A percentile compares a stretch with the other conserved stretches of the same genome.
Conservation (phyloP, 2,888 invertebrate genomes). For the Erebia epiphron region DNA sequence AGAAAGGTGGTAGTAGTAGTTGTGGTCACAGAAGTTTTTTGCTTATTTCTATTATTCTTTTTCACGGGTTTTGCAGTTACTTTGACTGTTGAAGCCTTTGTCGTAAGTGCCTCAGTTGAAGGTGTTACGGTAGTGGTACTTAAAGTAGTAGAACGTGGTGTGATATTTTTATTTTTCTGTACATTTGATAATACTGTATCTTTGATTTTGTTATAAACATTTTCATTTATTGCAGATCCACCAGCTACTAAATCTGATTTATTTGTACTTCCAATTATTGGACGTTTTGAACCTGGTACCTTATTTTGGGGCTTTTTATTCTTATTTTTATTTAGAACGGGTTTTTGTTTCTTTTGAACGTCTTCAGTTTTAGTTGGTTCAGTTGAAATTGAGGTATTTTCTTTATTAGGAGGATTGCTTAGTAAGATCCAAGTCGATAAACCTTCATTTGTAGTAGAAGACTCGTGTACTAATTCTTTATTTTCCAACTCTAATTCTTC, state of each 20-base stretch:
- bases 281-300: conserved; percentile 56
- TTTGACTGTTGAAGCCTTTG: conserved; percentile 52
- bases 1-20: conserved; percentile 41
- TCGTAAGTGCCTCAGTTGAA: conserved; percentile 55
- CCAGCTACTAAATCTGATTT: conserved; percentile 76
- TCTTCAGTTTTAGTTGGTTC: conserved; percentile 69
- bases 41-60: conserved; percentile 72
- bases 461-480: conserved; percentile 62
- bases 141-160: conserved; percentile 51
- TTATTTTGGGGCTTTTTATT: conserved; percentile 68
- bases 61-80: conserved; percentile 64
- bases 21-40: conserved; percentile 54
- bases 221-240: conserved; percentile 77
- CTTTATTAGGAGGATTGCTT: conserved; percentile 74
- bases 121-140: conserved; percentile 53
- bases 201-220: conserved; percentile 84
- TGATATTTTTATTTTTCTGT: conserved; percentile 74
- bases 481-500: conserved; percentile 84
- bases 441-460: conserved; percentile 85
- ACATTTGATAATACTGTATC: conserved; percentile 83
- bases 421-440: conserved; percentile 90
- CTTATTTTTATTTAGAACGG: conserved; percentile 60
- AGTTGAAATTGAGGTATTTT: conserved; percentile 59
- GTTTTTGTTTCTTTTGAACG: conserved; percentile 62
- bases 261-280: conserved; percentile 72